Conservation (phyloP, 2,113 vertebrate species). For the Toxotes jaculatrix region DNA sequence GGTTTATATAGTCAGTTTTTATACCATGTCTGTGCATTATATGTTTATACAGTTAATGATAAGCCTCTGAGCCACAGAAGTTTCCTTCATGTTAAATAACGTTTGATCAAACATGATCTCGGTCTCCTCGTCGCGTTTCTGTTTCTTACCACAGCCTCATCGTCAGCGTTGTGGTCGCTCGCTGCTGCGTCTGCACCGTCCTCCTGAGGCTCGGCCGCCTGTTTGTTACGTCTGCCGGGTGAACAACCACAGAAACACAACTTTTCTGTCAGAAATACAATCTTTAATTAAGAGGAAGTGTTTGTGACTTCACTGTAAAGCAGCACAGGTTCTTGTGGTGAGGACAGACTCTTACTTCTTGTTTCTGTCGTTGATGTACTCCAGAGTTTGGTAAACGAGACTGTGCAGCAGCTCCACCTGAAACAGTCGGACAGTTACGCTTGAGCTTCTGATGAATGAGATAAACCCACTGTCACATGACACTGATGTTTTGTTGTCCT, state of each 20-base stretch:
- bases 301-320: background rate
- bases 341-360: constrained; percentile 84
- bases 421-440: background rate
- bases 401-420: constrained; percentile 95
- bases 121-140: background rate
- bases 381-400: constrained; percentile 92
- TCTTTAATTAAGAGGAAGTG: background rate
- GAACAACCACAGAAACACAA: background rate
- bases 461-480: background rate
- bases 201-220: constrained; percentile 59
- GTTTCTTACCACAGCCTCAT: constrained; percentile 73
- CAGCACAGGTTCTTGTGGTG: background rate
- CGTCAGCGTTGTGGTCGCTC: background rate
- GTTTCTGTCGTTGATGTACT: constrained; percentile 90
- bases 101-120: background rate
- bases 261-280: background rate
- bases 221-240: constrained; percentile 76
- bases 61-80: too few relatives aligned
- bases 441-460: background rate
- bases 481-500: rapidly evolving
- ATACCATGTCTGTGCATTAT: background rate
- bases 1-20: too few relatives aligned
- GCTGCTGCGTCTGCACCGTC: constrained; percentile 17
- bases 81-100: background rate
- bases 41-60: too few relatives aligned